phyloP scores from a whole-genome alignment of 2,888 invertebrate genomes.

The Melanchra persicariae region DNA sequence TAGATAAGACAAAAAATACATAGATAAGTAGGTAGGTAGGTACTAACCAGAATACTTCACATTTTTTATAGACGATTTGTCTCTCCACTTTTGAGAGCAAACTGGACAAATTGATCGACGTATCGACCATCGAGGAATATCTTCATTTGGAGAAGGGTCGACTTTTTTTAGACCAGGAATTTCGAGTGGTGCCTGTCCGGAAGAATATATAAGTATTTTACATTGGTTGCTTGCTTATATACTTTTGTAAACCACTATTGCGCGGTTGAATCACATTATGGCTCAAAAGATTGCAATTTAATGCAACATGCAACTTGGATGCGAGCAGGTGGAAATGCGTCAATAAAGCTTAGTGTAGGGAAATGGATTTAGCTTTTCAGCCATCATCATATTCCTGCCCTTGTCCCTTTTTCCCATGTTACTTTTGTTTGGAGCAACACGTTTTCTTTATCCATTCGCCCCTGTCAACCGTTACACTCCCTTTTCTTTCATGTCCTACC shows the following conservation, averaged over 20 bases:
- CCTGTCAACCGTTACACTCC: background rate
- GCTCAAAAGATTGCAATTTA: too few relatives aligned
- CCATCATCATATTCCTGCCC: too few relatives aligned
- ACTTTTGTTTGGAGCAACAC: background rate
- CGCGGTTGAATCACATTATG: too few relatives aligned
- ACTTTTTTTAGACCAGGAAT: slow-evolving; percentile 81
- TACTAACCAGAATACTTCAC: slow-evolving; percentile 84
- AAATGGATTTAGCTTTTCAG: background rate
- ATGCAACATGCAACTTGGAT: too few relatives aligned
- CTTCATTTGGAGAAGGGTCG: slow-evolving; percentile 62
- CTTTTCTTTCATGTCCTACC: background rate
- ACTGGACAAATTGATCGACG: slow-evolving; percentile 87
- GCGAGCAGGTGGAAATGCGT: too few relatives aligned
- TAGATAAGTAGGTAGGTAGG: too few relatives aligned
- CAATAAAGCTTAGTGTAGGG: background rate
- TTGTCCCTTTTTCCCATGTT: background rate
- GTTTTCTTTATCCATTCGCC: background rate
- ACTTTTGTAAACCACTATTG: too few relatives aligned
- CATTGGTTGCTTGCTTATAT: background rate
- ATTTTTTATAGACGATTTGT: slow-evolving; percentile 80
- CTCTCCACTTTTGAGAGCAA: slow-evolving; percentile 87
- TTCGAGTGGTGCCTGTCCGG: slow-evolving; percentile 74
- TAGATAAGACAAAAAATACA: too few relatives aligned
- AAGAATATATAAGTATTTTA: slow-evolving; percentile 8
- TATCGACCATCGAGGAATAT: slow-evolving; percentile 84